phyloP scores from a whole-genome alignment of 1,140 invertebrate genomes.

The Eciton burchellii region DNA sequence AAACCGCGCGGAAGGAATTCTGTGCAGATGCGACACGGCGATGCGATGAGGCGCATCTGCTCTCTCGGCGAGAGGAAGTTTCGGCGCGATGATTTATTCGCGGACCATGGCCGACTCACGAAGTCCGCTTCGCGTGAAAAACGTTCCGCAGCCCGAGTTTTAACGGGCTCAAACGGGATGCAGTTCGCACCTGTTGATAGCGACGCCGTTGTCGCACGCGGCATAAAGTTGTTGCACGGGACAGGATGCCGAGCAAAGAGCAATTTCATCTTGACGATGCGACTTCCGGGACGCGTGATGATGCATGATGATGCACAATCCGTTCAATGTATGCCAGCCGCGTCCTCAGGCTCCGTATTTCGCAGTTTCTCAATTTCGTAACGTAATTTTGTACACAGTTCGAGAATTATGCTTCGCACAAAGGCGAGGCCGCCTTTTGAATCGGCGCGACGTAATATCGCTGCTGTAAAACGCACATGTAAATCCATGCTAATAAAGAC shows the following conservation, averaged over 20 bases:
- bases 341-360: too few species aligned
- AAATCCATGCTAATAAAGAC: too few species aligned
- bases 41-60: neutral
- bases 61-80: neutral
- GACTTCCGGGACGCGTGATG: too few species aligned
- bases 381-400: too few species aligned
- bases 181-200: neutral
- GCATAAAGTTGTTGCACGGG: neutral
- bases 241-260: neutral
- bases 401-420: too few species aligned
- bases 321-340: too few species aligned
- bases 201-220: neutral
- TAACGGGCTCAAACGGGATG: neutral
- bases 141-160: neutral
- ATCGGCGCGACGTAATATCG: too few species aligned
- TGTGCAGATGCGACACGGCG: neutral
- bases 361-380: too few species aligned
- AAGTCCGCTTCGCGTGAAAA: neutral
- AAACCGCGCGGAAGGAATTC: neutral
- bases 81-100: slow-evolving; percentile 31
- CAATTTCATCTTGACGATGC: neutral
- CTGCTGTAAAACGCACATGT: too few species aligned
- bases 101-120: neutral
- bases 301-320: too few species aligned
- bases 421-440: too few species aligned